Evolutionary conservation across 2,113 vertebrate species (phyloP), one percentile per base, ranked within the genome.

Genomic region (Caloenas nicobarica): DNA sequence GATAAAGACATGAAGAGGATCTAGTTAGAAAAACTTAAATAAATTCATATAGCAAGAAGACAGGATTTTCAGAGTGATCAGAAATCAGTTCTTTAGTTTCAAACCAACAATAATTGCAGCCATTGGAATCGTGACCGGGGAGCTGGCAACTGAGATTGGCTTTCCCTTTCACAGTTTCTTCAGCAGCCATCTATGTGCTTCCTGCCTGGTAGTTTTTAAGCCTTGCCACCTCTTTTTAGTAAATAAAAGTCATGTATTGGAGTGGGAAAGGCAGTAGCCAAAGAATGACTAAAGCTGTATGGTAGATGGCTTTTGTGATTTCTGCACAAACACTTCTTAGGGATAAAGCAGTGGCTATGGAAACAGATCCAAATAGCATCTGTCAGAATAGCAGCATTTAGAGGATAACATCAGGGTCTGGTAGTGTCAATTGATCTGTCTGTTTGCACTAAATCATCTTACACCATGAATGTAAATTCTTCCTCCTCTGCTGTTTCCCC

Each of bases 401-500:
- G 36, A 73, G 69, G 69, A 5, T 17, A 66, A 53, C 46, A 23
- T n/a, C 38, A 61, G 34, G n/a, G 48, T 34, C 38, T 50, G 33
- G 15, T 65, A 21, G 4, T 29, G 16, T 60, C 72, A 24, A 77
- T 22, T 44, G 22, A 71, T 44, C 54, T 84, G 87, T 36, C 34
- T 78, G 36, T 77, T 64, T 83, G 33, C 53, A 21, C 53, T 56
- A 11, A 48, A 46, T 61, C 36, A 24, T 13, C 13, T 66, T 70
- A 73, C 11, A 93, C 25, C 61, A 68, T 38, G 62, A 81, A 60
- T 85, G 53, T 94, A 91, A 95, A 83, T 68, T 93, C 33, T 80
- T 77, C 7, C 5, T 82, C 6, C 16, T 62, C 18, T 34, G 11
- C 56, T 95, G 42, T 93, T 93, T 34, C 16, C 4, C 8, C 33